phyloP scores from a whole-genome alignment of 2,797 vertebrate species.

The Coregonus sp. region DNA sequence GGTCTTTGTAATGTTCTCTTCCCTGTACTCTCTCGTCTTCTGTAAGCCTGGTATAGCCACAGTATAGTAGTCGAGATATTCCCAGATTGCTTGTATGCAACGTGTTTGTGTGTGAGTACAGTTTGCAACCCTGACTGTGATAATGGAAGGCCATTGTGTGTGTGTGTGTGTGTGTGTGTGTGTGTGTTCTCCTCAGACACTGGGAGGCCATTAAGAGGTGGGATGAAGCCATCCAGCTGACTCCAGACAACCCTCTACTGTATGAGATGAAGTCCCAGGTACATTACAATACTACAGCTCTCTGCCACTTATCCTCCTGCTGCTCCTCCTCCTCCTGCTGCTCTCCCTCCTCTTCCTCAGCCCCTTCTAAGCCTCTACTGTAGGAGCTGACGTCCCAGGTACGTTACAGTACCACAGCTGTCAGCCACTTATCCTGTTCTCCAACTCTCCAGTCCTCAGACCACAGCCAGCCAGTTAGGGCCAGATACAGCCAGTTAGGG shows the following conservation, averaged over 20 bases:
- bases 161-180: conserved; percentile 12
- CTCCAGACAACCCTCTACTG: conserved; percentile 85
- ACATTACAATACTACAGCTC: conserved; percentile 35
- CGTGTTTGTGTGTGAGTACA: background rate
- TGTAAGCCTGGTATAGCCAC: background rate
- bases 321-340: background rate
- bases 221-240: conserved; percentile 94
- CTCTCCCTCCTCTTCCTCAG: too few relatives aligned
- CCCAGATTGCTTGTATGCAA: background rate
- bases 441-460: background rate
- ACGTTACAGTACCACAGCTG: conserved; percentile 34
- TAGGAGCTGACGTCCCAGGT: conserved; percentile 99
- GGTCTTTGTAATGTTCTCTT: background rate
- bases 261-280: conserved; percentile 99
- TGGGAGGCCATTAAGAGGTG: conserved; percentile 91
- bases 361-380: conserved; percentile 73
- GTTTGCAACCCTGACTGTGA: background rate
- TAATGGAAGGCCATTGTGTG: background rate
- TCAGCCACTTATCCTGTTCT: background rate
- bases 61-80: background rate
- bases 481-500: too few relatives aligned
- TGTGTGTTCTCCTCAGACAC: conserved; percentile 72
- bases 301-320: background rate
- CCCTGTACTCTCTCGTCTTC: background rate
- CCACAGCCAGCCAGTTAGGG: too few relatives aligned